A percentile compares a stretch with the other conserved stretches of the same genome.
Conservation (phyloP, 2,888 invertebrate genomes). For the Pinctada fucata region DNA sequence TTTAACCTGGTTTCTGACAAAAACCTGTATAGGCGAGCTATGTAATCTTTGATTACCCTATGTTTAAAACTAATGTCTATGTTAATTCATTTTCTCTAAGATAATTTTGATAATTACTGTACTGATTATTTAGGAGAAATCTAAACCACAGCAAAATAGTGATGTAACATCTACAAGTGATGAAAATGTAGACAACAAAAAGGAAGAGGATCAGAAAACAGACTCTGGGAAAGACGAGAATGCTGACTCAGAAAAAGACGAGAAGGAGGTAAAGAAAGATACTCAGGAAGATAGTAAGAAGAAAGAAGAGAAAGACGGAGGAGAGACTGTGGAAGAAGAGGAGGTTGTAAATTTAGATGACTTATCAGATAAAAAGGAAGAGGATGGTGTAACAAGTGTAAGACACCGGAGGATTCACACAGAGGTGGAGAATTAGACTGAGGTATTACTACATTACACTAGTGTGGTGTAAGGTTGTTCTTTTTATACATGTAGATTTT, state of each 20-base stretch:
- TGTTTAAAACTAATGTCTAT: too few species aligned
- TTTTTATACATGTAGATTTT: too few species aligned
- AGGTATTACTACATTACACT: too few species aligned
- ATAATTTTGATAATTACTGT: too few species aligned
- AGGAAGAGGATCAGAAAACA: conserved; percentile 30
- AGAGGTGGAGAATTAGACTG: not conserved
- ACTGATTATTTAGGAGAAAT: too few species aligned
- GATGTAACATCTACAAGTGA: conserved; percentile 33
- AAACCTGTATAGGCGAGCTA: too few species aligned
- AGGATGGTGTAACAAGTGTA: not conserved
- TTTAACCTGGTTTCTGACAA: too few species aligned
- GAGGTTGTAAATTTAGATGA: not conserved
- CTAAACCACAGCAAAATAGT: not conserved
- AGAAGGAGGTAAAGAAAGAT: conserved; percentile 37
- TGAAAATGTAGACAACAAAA: conserved; percentile 36
- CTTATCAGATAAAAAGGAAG: not conserved
- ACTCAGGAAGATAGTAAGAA: conserved; percentile 43
- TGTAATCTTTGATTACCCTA: too few species aligned
- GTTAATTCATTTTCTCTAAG: too few species aligned
- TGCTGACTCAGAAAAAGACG: conserved; percentile 8
- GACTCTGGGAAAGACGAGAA: conserved; percentile 9
- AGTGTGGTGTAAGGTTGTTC: too few species aligned
- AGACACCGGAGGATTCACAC: not conserved
- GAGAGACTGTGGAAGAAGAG: not conserved
- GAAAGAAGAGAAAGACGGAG: conserved; percentile 25